Evolutionary conservation across 1,140 invertebrate genomes (phyloP).

Genomic region (Helicoverpa zea): DNA sequence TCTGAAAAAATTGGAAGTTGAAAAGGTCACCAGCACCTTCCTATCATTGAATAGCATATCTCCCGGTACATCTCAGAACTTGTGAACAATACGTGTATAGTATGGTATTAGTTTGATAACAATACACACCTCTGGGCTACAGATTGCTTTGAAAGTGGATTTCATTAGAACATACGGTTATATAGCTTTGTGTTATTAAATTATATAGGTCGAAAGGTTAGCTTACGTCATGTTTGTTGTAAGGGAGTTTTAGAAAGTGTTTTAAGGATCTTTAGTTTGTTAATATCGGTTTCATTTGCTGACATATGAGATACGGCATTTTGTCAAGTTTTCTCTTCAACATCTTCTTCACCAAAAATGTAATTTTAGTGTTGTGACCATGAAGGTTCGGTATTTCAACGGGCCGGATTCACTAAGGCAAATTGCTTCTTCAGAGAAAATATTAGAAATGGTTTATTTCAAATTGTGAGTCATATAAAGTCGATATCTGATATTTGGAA

Average conservation of each 20-base stretch:
- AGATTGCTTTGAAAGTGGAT: constrained; percentile 73
- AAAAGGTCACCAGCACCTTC: too few relatives aligned
- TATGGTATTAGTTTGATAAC: constrained; percentile 73
- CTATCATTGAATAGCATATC: neutral
- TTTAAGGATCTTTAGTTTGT: neutral
- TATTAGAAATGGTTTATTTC: too few relatives aligned
- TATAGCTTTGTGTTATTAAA: constrained; percentile 41
- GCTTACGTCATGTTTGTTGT: constrained; percentile 29
- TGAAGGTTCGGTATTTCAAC: too few relatives aligned
- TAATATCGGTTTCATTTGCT: neutral
- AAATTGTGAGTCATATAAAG: too few relatives aligned
- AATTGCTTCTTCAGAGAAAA: too few relatives aligned
- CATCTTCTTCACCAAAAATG: too few relatives aligned
- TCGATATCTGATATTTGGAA: neutral
- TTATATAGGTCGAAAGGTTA: constrained; percentile 47
- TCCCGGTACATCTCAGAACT: constrained; percentile 50
- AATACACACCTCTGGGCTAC: constrained; percentile 67
- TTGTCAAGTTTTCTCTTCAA: too few relatives aligned
- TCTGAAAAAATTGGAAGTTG: too few relatives aligned
- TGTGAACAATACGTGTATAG: constrained; percentile 57
- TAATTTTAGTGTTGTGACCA: too few relatives aligned
- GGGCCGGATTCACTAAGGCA: too few relatives aligned
- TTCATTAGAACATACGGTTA: constrained; percentile 70
- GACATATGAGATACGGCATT: neutral
- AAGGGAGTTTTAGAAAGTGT: constrained; percentile 27